phyloP scores from a whole-genome alignment of 2,888 invertebrate genomes.

The Amiota mariae region DNA sequence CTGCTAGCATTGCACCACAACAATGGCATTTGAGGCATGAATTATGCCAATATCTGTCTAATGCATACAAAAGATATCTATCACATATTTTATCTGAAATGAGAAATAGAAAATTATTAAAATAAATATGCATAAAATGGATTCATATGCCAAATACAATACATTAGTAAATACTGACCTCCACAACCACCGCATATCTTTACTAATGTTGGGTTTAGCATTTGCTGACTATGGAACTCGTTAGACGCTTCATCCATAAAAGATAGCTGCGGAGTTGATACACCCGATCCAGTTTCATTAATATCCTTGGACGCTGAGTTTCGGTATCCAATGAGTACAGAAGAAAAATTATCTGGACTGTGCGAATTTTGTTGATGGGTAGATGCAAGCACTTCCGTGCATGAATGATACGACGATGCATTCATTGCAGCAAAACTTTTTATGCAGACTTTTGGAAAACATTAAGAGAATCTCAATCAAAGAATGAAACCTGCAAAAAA shows the following conservation, averaged over 20 bases:
- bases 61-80: conserved; percentile 91
- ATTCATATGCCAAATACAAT: neutral
- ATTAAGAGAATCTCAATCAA: neutral
- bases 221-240: conserved; percentile 69
- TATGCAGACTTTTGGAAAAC: neutral
- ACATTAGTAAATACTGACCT: conserved; percentile 74
- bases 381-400: conserved; percentile 86
- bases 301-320: conserved; percentile 70
- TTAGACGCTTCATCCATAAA: conserved; percentile 71
- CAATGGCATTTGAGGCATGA: conserved; percentile 94
- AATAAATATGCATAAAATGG: neutral
- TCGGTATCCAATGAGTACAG: conserved; percentile 74
- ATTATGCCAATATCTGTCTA: conserved; percentile 97
- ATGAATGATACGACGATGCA: conserved; percentile 92
- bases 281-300: conserved; percentile 73
- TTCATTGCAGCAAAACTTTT: conserved; percentile 81
- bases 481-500: no score
- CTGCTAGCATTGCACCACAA: conserved; percentile 91
- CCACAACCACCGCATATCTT: conserved; percentile 94
- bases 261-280: conserved; percentile 68
- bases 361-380: conserved; percentile 79
- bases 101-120: conserved; percentile 9
- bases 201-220: conserved; percentile 74
- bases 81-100: conserved; percentile 85
- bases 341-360: conserved; percentile 82